A percentile compares a stretch with the other conserved stretches of the same genome.
These are phyloP conservation scores for Eupithecia subumbrata DNA, from an alignment of 2,888 invertebrate species.

Conservation along the genomic window DNA sequence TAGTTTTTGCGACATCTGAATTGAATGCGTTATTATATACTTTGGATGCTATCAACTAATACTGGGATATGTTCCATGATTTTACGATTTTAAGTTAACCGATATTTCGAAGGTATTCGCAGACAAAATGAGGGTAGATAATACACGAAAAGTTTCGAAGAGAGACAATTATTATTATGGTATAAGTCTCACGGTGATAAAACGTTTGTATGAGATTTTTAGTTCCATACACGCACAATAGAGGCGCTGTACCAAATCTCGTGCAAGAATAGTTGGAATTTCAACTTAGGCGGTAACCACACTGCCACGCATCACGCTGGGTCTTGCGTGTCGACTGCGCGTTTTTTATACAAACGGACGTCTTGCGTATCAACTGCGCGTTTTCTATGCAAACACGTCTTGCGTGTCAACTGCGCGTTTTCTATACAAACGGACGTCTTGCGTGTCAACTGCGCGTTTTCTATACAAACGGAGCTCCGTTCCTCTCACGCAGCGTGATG, in stretches of 20 bases:
- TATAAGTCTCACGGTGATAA: neutral
- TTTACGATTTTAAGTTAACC: neutral
- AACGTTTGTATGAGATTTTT: neutral
- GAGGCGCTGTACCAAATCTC: neutral
- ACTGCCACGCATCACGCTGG: too few relatives aligned
- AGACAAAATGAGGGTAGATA: neutral
- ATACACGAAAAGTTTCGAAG: neutral
- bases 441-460: too few relatives aligned
- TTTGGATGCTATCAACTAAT: neutral
- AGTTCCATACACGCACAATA: slow-evolving; percentile 1
- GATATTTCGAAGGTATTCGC: neutral
- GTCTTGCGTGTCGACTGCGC: too few relatives aligned
- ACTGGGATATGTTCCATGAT: neutral
- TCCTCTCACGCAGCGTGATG: too few relatives aligned
- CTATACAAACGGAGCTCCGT: too few relatives aligned
- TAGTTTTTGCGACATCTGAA: too few relatives aligned
- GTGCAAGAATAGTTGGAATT: neutral
- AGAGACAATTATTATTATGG: neutral
- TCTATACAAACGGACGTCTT: too few relatives aligned
- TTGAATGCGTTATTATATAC: neutral
- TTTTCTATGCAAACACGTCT: too few relatives aligned
- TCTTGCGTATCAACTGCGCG: too few relatives aligned
- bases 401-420: too few relatives aligned
- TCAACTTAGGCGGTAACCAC: too few relatives aligned
- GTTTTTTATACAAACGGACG: too few relatives aligned